Base-by-base conservation (phyloP, 2,797 vertebrate genomes). In the Pteronotus mesoamericanus region DNA sequence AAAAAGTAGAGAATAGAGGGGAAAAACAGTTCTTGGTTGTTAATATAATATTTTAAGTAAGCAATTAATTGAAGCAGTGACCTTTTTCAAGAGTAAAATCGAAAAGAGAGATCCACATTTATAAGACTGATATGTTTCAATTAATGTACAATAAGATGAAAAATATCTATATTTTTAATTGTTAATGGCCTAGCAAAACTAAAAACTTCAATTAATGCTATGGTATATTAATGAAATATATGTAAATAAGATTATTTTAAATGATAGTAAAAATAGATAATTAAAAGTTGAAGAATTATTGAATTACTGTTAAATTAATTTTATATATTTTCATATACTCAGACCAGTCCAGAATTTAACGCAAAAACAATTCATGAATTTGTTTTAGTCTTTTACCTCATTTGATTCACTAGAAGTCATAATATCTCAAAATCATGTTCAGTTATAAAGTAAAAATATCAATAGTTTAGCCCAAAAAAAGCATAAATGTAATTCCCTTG, bases 21-120 rank as follows among this genome's bases (percentile, higher is more conserved):
- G 3, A 32, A 39, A 96, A 7, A 12, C 16, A 78, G 37, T 93
- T 94, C 57, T 94, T 39, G 22, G 1, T 48, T 87, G 39, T 72
- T 96, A 89, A 24, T 83, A 32, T 6, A 79, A 16, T 48, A 72
- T 91, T 97, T 86, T 94, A 91, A 79, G 24, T 92, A 19, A 55
- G 2, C 5, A 80, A 79, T 86, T 96, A 79, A 92, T 24, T 80
- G n/a, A 55, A 95, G 34, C 18, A 95, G 21, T 48, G 8, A 71
- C 72, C 8, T 92, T 91, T 86, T 85, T 66, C 26, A 89, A 90
- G 84, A 82, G 61, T 61, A 89, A 80, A 95, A 92, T 42, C 79
- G 89, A 88, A 74, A 12, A 26, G 5, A 48, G 12, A 26, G 5
- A 48, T 59, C 7, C 9, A 87, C 44, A 72, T 4, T 85, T 93